Evolutionary conservation across 2,797 vertebrate genomes (phyloP), one percentile per base, ranked within the genome.

Genomic region (Xiphophorus birchmanni): DNA sequence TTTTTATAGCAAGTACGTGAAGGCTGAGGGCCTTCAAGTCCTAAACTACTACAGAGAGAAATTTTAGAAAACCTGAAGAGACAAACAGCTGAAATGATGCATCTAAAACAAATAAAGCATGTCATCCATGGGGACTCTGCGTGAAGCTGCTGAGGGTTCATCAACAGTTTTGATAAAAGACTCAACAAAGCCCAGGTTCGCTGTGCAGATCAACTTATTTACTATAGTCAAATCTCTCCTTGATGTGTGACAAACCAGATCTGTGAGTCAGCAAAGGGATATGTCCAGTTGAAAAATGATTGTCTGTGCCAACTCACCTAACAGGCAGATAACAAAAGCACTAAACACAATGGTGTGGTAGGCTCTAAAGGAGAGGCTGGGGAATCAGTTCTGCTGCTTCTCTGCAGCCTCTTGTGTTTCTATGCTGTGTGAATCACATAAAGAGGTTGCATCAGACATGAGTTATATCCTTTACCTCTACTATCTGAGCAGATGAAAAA

Each of bases 311-410:
- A 84, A 91, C 91, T 81, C 76, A 87, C 90, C 82, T 54, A 89
- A 93, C 90, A 85, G 86, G 88, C 79, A 74, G 17, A 80, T 74
- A 89, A 92, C 76, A 90, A 93, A 86, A 90, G 77, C 80, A 60
- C 40, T 37, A 63, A 48, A 86, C 21, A 85, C 73, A 78, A 80
- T 54, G 12, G 45, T 60, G 72, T 32, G 35, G 74, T 77, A 67
- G 50, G 74, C 83, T 82, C 44, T 81, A 75, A 29, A 82, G 83
- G 83, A 87, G 80, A 84, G 84, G 83, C 82, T 63, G 78, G 52
- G 63, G 52, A 81, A 26, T 89, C 90, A 77, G 86, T 88, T 89
- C 75, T 82, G 58, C 80, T 78, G 86, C 85, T 80, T 91, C 77
- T 90, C 79, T 78, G 73, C 48, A n/a, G 75, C 75, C 86, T 85